These are phyloP conservation scores for Dorcus hopei DNA, from an alignment of 2,888 invertebrate species.

Conservation along the genomic window DNA sequence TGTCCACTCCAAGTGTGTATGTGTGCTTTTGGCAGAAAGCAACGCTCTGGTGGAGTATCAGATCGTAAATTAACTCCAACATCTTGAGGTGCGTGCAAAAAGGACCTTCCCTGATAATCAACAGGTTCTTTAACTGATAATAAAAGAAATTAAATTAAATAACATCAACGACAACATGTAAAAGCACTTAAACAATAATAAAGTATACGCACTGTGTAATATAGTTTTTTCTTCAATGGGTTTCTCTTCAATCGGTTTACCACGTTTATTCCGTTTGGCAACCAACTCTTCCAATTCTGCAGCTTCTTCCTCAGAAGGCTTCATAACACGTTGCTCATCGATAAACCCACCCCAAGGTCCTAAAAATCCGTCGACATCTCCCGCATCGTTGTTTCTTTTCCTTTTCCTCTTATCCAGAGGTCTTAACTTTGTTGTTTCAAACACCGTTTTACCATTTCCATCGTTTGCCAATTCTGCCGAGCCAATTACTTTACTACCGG, in stretches of 20 bases:
- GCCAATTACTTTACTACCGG: constrained; percentile 52
- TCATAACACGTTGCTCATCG: constrained; percentile 84
- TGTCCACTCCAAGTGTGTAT: constrained; percentile 97
- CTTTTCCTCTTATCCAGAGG: constrained; percentile 79
- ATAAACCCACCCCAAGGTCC: constrained; percentile 97
- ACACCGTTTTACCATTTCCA: constrained; percentile 80
- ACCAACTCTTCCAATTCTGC: constrained; percentile 92
- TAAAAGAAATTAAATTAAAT: constrained; percentile 26
- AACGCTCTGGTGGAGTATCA: constrained; percentile 86
- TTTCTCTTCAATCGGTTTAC: constrained; percentile 85
- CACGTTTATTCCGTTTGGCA: constrained; percentile 85
- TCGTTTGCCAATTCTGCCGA: constrained; percentile 69
- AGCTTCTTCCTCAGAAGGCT: constrained; percentile 91
- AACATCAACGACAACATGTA: background rate
- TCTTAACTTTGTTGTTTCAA: constrained; percentile 75
- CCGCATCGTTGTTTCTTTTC: constrained; percentile 82
- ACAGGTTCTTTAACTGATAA: constrained; percentile 81
- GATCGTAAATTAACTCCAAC: constrained; percentile 85
- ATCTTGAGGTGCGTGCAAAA: constrained; percentile 89
- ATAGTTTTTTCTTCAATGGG: constrained; percentile 93
- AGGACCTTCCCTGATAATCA: constrained; percentile 97
- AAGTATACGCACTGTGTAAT: constrained; percentile 70
- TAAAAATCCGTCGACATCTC: constrained; percentile 90
- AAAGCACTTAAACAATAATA: background rate
- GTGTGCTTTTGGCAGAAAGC: constrained; percentile 93